phyloP scores from a whole-genome alignment of 2,797 vertebrate species.

The Eospalax fontanierii region DNA sequence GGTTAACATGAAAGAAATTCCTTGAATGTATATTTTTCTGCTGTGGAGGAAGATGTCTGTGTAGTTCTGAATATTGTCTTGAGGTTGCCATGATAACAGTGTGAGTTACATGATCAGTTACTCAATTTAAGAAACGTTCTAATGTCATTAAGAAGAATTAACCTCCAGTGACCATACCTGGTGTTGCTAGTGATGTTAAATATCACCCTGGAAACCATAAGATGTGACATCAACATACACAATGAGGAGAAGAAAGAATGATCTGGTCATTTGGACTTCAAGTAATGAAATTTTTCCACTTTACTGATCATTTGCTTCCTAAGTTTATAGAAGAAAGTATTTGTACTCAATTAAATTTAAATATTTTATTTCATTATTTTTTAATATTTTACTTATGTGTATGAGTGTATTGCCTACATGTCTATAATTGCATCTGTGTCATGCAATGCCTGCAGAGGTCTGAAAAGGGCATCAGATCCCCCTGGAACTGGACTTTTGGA shows the following conservation, averaged over 20 bases:
- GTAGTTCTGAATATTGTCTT: conserved; percentile 39
- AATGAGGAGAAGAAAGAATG: neutral
- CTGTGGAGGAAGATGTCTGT: neutral
- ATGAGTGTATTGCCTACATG: too few relatives aligned
- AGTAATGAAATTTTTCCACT: neutral
- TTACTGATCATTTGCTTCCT: neutral
- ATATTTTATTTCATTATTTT: neutral
- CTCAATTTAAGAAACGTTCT: conserved; percentile 31
- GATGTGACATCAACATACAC: neutral
- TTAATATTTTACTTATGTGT: too few relatives aligned
- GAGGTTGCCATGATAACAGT: neutral
- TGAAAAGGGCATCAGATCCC: too few relatives aligned
- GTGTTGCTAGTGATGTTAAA: neutral
- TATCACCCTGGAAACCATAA: neutral
- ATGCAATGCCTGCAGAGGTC: too few relatives aligned
- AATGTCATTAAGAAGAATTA: conserved; percentile 48
- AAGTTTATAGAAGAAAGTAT: neutral
- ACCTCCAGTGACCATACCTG: neutral
- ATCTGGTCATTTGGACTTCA: neutral
- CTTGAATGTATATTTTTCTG: neutral
- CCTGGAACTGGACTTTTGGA: too few relatives aligned
- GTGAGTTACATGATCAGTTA: conserved; percentile 45
- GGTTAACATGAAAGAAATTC: conserved; percentile 28
- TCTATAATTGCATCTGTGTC: too few relatives aligned
- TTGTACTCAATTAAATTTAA: neutral